Percentiles rank a stretch among this genome's conserved stretches.
These are phyloP conservation scores for Lomographa bimaculata DNA, from an alignment of 2,888 invertebrate genomes.

Conservation along the genomic window DNA sequence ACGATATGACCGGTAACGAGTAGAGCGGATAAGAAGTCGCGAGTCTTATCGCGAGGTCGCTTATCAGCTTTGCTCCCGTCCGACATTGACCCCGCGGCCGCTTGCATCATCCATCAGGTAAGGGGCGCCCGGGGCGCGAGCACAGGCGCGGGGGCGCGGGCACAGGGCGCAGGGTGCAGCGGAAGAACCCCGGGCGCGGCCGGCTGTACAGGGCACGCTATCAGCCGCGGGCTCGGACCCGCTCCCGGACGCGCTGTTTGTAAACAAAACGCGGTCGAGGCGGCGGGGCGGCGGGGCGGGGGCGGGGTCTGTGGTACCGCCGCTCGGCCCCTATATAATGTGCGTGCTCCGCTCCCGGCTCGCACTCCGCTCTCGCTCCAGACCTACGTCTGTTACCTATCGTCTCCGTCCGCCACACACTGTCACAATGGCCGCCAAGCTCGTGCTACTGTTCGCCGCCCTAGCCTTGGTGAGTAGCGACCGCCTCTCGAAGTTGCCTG, in stretches of 20 bases:
- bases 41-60: neutral
- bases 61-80: neutral
- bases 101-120: constrained; percentile 1
- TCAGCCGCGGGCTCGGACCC: neutral
- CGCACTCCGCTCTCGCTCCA: constrained; percentile 40
- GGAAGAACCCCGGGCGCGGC: too few relatives aligned
- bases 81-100: neutral
- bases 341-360: constrained; percentile 34
- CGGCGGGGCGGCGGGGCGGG: constrained; percentile 34
- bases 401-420: constrained; percentile 17
- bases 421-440: constrained; percentile 56
- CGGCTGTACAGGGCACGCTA: too few relatives aligned
- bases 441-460: constrained; percentile 59
- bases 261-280: constrained; percentile 20
- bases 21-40: constrained; percentile 1
- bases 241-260: constrained; percentile 30
- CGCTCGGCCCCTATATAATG: constrained; percentile 39
- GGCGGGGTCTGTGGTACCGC: constrained; percentile 26
- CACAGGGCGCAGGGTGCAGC: neutral
- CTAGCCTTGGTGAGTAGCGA: constrained; percentile 65
- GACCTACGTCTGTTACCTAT: constrained; percentile 39
- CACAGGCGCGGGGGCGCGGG: constrained; percentile 1
- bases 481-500: too few relatives aligned
- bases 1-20: too few relatives aligned
- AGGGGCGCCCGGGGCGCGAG: neutral